These are phyloP conservation scores for Yponomeuta evonymella DNA, from an alignment of 2,888 invertebrate genomes.

Conservation along the genomic window DNA sequence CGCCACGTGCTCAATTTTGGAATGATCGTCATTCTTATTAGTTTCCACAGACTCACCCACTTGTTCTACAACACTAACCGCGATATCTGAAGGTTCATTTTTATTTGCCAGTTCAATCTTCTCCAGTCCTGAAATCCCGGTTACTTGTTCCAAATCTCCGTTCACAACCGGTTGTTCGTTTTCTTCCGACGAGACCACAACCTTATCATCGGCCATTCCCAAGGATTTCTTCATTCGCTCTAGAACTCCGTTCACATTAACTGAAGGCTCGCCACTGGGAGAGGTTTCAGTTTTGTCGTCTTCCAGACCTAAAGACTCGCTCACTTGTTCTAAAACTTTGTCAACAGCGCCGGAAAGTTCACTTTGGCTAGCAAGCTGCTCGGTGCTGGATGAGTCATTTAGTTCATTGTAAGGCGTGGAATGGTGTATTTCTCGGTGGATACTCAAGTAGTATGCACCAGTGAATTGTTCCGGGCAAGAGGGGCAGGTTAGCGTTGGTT, in stretches of 20 bases:
- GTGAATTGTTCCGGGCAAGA: constrained; percentile 35
- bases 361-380: neutral
- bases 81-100: neutral
- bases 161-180: no score
- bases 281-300: neutral
- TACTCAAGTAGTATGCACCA: constrained; percentile 39
- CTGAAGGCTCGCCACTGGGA: neutral
- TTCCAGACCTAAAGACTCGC: neutral
- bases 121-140: no score
- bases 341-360: neutral
- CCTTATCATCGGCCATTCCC: neutral
- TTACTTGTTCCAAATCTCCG: no score
- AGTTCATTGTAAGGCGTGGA: neutral
- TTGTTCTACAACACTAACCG: neutral
- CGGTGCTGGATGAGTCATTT: neutral
- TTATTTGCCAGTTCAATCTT: neutral
- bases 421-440: constrained; percentile 44
- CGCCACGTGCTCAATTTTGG: neutral
- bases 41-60: neutral
- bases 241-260: neutral
- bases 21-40: neutral
- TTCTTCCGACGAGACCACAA: no score
- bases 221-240: neutral
- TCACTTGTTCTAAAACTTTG: neutral
- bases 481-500: constrained; percentile 24